Evolutionary conservation across 2,888 invertebrate species (phyloP), one percentile per base, ranked within the genome.

Genomic region (Heliothis peltigera): DNA sequence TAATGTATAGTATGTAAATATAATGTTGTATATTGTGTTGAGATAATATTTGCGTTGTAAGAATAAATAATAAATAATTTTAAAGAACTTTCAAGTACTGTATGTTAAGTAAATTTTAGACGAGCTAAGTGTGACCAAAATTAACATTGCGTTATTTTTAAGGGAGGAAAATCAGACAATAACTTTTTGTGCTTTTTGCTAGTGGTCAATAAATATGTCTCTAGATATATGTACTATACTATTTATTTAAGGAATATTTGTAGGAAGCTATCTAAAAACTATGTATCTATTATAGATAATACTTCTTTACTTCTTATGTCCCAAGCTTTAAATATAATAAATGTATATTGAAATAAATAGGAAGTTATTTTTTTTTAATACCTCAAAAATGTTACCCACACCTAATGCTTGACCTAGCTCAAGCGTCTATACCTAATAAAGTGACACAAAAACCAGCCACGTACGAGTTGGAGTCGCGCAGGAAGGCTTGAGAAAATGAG

Each of bases 301-400:
- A 12, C 25, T 25, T 25, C 25, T 32, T n/a, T 12, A 32, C 10
- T 19, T 44, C 21, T 44, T 53, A 71, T 17, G 19, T 43, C 39
- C 7, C 19, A 54, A 72, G 64, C 64, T 60, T 73, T 73, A 60
- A 64, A 54, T 49, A 57, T 62, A 63, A 62, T 54, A 73, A 64
- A 73, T 55, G 47, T 73, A 22, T 61, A 73, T 54, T 48, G 35
- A 39, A 39, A 39, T 39, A 3, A 39, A n/a, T 17, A n/a, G 42
- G 6, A n/a, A 17, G 2, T 42, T 42, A 17, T 17, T 39, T 39
- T 7, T 8, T 10, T 8, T 2, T 8, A 7, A 7, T 8, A 3
- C 7, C 1, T 1, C 10, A 10, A 10, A 32, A 7, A 32, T 10
- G 6, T 32, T 10, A 10, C 8, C 8, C 7, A 8, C 35, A 3